Evolutionary conservation across 2,888 invertebrate species (phyloP), one percentile per base, ranked within the genome.

Genomic region (Tigriopus californicus): DNA sequence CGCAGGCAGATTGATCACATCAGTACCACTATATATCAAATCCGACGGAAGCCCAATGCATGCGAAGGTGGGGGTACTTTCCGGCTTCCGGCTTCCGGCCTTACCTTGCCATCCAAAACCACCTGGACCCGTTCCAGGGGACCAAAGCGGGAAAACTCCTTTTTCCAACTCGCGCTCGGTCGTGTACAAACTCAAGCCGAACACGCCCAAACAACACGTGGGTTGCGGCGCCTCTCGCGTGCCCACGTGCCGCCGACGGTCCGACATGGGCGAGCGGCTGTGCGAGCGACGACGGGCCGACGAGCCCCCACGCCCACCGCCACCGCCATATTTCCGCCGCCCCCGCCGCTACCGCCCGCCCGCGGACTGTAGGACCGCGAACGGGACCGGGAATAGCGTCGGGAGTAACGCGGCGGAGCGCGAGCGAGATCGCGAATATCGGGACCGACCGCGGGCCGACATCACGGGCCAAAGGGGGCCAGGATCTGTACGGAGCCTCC

Each of bases 41-140:
- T n/a, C 5, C n/a, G 18, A 18, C 18, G 44, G 44, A 18, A 5
- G 47, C 46, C 46, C 15, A 18, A 20, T 20, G 12, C 11, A 10
- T 3, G 10, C n/a, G 6, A 11, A 47, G n/a, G 47, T 18, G n/a
- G n/a, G 42, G 42, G 42, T n/a, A 11, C 42, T n/a, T 42, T n/a
- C 11, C n/a, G 11, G 11, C 42, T n/a, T 42, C n/a, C n/a, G n/a
- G 11, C 42, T 18, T 1, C 44, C 18, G n/a, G 3, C 20, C 67
- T 73, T 72, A 85, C 86, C 80, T 91, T 91, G 52, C 90, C 89
- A 73, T 95, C 95, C 67, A 91, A 87, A 58, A 95, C 91, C 63
- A 95, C 83, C 74, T 92, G 88, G 24, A 89, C 84, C 69, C 88
- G 82, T 69, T 92, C 90, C 25, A 95, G 83, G 0, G 83, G 83